A percentile compares a stretch with the other conserved stretches of the same genome.
Evolutionary conservation across 2,113 vertebrate species (phyloP).

Genomic region (Sterrhoptilus dennistouni): DNA sequence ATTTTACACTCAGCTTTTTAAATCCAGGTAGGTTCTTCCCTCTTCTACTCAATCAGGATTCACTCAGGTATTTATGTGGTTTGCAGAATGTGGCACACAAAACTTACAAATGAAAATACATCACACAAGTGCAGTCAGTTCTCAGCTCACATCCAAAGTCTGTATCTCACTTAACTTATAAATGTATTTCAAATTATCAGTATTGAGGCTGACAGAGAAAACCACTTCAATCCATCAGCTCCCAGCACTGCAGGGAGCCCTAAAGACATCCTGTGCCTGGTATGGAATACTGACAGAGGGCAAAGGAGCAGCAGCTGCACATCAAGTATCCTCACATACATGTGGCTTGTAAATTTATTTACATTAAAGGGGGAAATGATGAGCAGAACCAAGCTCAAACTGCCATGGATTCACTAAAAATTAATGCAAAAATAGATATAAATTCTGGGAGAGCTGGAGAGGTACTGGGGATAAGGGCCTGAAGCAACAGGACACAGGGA

Average conservation of each 20-base stretch:
- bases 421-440: neutral
- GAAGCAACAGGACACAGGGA: neutral
- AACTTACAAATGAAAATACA: neutral
- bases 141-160: neutral
- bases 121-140: rapidly evolving
- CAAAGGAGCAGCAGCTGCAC: neutral
- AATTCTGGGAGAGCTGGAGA: neutral
- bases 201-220: neutral
- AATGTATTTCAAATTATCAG: neutral
- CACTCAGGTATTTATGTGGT: neutral
- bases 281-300: neutral
- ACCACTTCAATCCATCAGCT: neutral
- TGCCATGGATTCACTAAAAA: neutral
- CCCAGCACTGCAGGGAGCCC: neutral
- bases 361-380: neutral
- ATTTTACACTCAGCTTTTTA: neutral
- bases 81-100: neutral
- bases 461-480: rapidly evolving
- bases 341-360: no score
- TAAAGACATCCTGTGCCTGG: neutral
- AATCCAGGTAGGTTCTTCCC: neutral
- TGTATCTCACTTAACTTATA: neutral
- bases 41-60: neutral
- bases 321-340: rapidly evolving
- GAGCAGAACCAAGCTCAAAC: neutral